A percentile compares a stretch with the other conserved stretches of the same genome.
Evolutionary conservation across 2,113 vertebrate species (phyloP).

Genomic region (Cyphomyrus discorhynchus): DNA sequence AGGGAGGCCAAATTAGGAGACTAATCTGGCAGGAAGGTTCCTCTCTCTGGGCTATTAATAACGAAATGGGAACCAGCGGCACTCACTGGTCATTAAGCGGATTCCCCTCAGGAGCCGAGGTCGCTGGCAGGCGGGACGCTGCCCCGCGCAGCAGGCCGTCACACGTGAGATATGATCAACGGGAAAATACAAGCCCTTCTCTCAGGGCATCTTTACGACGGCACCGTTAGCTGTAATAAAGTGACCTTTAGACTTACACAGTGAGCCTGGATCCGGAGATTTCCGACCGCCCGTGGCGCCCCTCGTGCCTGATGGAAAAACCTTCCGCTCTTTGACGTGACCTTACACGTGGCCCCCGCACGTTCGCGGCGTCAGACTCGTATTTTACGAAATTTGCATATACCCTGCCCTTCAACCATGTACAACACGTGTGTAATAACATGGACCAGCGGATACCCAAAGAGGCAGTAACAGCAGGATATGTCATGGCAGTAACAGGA

Average conservation of each 20-base stretch:
- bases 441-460: background rate
- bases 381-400: background rate
- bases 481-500: background rate
- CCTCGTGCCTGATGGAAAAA: background rate
- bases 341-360: background rate
- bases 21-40: conserved; percentile 12
- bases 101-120: conserved; percentile 4
- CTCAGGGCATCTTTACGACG: background rate
- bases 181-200: background rate
- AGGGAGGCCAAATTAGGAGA: conserved; percentile 8
- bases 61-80: conserved; percentile 16
- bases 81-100: conserved; percentile 12
- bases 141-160: background rate
- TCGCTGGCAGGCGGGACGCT: background rate
- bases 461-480: background rate
- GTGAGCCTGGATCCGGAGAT: background rate
- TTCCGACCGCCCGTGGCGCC: too few species aligned
- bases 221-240: background rate
- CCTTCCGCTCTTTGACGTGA: background rate
- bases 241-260: background rate
- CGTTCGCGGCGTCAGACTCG: background rate
- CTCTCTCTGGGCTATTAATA: conserved; percentile 20
- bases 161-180: background rate
- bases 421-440: background rate
- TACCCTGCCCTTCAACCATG: background rate